Percentiles rank a stretch among this genome's conserved stretches.
Conservation (phyloP, 2,113 vertebrate species). For the Serilophus lunatus region DNA sequence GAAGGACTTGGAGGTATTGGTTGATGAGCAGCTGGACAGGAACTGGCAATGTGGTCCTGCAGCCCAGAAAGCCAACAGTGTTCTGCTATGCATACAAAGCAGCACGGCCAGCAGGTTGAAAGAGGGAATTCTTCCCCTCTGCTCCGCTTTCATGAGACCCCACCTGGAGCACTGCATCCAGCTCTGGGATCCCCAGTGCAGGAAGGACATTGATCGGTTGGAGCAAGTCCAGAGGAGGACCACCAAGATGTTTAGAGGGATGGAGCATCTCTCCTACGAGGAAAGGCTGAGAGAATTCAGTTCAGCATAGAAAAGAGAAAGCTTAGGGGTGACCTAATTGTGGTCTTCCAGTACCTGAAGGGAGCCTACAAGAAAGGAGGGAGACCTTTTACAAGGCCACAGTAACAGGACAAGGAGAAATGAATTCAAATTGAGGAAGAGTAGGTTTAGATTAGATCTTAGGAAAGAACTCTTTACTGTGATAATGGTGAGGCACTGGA, state of each 20-base stretch:
- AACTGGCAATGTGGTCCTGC: neutral
- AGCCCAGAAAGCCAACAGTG: neutral
- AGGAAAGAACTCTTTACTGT: neutral
- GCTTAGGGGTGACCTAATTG: neutral
- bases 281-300: neutral
- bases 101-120: accelerated
- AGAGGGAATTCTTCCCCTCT: neutral
- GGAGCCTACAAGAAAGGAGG: neutral
- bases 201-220: neutral
- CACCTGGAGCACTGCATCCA: neutral
- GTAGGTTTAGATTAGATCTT: neutral
- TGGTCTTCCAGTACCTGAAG: neutral
- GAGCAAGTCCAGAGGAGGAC: neutral
- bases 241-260: too few species aligned
- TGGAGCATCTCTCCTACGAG: accelerated
- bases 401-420: neutral
- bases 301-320: neutral
- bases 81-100: neutral
- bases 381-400: neutral
- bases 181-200: neutral
- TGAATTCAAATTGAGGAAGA: neutral
- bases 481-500: neutral
- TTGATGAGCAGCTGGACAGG: neutral
- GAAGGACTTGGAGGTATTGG: neutral
- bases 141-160: neutral